Conservation (phyloP, 2,797 vertebrate species). For the Petrocephalus schoutedeni region DNA sequence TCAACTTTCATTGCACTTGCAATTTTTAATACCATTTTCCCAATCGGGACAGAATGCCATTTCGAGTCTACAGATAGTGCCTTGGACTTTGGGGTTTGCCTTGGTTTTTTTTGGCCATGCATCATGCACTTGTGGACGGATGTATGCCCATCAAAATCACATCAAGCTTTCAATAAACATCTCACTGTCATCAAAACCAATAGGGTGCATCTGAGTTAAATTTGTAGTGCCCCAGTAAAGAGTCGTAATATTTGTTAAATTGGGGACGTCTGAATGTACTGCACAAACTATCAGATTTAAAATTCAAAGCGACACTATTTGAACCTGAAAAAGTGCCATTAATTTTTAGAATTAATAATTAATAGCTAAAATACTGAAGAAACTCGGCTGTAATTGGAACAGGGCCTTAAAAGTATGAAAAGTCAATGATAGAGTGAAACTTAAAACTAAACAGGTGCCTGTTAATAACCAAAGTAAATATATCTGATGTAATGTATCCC, state of each 20-base stretch:
- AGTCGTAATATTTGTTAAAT: not conserved
- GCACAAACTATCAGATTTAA: not conserved
- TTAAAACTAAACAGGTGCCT: not conserved
- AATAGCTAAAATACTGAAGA: not conserved
- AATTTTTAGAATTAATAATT: not conserved
- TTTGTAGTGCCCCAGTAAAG: not conserved
- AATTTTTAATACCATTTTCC: not conserved
- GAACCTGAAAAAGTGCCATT: not conserved
- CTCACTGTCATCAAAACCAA: not conserved
- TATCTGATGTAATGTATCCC: not conserved
- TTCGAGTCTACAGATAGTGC: not conserved
- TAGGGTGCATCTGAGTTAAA: not conserved
- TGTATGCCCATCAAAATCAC: not conserved
- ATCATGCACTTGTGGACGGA: not conserved
- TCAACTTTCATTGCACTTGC: not conserved
- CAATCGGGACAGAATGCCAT: not conserved
- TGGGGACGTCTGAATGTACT: not conserved
- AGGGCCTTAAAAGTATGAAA: not conserved
- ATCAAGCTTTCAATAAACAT: not conserved
- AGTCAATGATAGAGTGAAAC: too few relatives aligned
- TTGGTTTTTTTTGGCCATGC: not conserved
- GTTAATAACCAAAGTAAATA: not conserved
- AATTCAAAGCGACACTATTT: not conserved
- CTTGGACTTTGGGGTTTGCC: not conserved
- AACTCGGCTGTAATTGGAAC: not conserved